phyloP scores from a whole-genome alignment of 2,888 invertebrate species.

The Gnatocerus cornutus region DNA sequence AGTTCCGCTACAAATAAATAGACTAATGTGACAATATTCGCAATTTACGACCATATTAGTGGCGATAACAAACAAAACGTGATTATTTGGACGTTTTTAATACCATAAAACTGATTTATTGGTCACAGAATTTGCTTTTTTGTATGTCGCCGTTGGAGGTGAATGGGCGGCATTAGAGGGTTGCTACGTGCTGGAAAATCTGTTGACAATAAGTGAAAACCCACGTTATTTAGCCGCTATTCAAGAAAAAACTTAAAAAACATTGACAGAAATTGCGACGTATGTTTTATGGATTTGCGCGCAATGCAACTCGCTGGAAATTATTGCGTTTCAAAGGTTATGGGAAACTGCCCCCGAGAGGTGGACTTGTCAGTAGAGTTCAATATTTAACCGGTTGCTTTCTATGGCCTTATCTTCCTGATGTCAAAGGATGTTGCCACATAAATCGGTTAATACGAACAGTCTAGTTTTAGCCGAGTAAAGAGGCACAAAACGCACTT shows the following conservation, averaged over 20 bases:
- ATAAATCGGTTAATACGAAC: slow-evolving; percentile 8
- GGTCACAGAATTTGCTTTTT: slow-evolving; percentile 25
- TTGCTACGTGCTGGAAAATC: slow-evolving; percentile 11
- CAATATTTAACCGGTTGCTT: slow-evolving; percentile 28
- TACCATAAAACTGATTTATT: slow-evolving; percentile 35
- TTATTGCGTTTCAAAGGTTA: slow-evolving; percentile 18
- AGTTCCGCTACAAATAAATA: slow-evolving; percentile 21
- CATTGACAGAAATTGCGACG: slow-evolving; percentile 10
- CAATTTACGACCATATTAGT: slow-evolving; percentile 25
- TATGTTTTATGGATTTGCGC: no score
- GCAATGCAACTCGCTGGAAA: not conserved
- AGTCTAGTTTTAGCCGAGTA: not conserved
- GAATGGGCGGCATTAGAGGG: slow-evolving; percentile 5
- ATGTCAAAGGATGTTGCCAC: not conserved
- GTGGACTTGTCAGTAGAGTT: slow-evolving; percentile 5
- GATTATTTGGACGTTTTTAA: slow-evolving; percentile 41
- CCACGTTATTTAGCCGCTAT: not conserved
- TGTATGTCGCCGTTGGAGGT: slow-evolving; percentile 4
- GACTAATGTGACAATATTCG: slow-evolving; percentile 21
- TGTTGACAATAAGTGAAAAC: slow-evolving; percentile 1
- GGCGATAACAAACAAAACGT: slow-evolving; percentile 41
- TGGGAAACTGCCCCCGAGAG: not conserved
- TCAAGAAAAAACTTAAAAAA: slow-evolving; percentile 28
- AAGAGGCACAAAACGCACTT: not conserved
- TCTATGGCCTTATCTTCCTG: not conserved